phyloP scores from a whole-genome alignment of 2,797 vertebrate genomes.

The Columba guinea region DNA sequence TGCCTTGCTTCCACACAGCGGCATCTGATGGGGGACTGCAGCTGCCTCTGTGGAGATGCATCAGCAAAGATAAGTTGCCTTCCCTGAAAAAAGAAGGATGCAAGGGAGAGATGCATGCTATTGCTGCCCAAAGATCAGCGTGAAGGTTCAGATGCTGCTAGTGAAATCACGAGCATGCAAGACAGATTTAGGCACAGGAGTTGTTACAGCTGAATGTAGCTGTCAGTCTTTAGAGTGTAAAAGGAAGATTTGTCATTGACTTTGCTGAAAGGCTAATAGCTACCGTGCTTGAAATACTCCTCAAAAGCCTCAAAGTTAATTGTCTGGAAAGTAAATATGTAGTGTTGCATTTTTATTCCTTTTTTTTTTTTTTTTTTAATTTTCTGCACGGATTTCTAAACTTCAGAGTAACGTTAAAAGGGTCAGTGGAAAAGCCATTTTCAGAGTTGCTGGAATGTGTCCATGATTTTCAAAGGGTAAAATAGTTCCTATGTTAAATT shows the following conservation, averaged over 20 bases:
- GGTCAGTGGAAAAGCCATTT: neutral
- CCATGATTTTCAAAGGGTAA: neutral
- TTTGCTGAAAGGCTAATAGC: neutral
- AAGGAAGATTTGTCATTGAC: neutral
- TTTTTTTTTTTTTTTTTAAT: neutral
- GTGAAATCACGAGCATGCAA: rapidly evolving
- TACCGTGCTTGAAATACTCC: neutral
- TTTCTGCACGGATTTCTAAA: neutral
- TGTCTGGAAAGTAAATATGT: neutral
- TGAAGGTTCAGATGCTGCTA: neutral
- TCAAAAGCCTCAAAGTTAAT: neutral
- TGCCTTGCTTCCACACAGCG: neutral
- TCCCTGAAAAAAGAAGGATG: neutral
- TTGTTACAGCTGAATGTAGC: neutral
- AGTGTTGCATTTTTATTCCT: neutral
- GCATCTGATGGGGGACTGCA: neutral
- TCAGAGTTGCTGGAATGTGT: neutral
- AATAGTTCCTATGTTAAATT: neutral
- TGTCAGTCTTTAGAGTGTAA: neutral
- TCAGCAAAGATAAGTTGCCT: neutral
- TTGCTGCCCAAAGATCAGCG: neutral
- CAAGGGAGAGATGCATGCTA: neutral
- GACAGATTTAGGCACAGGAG: neutral
- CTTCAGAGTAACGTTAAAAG: neutral
- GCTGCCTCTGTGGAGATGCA: neutral